These are phyloP conservation scores for Byasa hedistus DNA, from an alignment of 2,888 invertebrate genomes.

Conservation along the genomic window DNA sequence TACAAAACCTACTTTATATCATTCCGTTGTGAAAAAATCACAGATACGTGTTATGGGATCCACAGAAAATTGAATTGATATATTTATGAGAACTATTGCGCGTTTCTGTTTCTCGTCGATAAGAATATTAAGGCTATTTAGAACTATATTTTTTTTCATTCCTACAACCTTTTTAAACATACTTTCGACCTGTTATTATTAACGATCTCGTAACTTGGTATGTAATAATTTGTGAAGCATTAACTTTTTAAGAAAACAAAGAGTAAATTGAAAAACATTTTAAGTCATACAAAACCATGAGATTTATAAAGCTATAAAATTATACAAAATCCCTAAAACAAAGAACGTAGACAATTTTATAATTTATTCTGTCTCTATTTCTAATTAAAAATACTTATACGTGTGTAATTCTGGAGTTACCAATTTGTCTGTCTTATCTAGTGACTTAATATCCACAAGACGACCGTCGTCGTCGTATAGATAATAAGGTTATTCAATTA, in stretches of 20 bases:
- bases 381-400: slow-evolving; percentile 22
- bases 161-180: too few relatives aligned
- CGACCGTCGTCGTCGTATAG: slow-evolving; percentile 21
- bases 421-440: slow-evolving; percentile 19
- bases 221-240: too few relatives aligned
- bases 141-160: too few relatives aligned
- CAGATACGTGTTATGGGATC: slow-evolving; percentile 35
- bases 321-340: too few relatives aligned
- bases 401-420: slow-evolving; percentile 3
- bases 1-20: slow-evolving; percentile 42
- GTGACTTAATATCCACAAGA: slow-evolving; percentile 10
- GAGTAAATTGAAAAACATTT: too few relatives aligned
- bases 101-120: slow-evolving; percentile 34
- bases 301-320: too few relatives aligned
- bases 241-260: too few relatives aligned
- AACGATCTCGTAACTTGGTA: too few relatives aligned
- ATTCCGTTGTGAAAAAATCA: slow-evolving; percentile 41
- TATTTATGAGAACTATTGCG: slow-evolving; percentile 32
- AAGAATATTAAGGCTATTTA: not conserved
- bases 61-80: slow-evolving; percentile 48
- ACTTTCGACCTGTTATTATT: too few relatives aligned
- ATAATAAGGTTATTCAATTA: slow-evolving; percentile 30
- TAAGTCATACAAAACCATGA: too few relatives aligned
- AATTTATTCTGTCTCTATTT: not conserved
- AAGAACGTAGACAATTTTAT: too few relatives aligned